phyloP scores from a whole-genome alignment of 2,888 invertebrate genomes.

The Oscheius myriophilus region DNA sequence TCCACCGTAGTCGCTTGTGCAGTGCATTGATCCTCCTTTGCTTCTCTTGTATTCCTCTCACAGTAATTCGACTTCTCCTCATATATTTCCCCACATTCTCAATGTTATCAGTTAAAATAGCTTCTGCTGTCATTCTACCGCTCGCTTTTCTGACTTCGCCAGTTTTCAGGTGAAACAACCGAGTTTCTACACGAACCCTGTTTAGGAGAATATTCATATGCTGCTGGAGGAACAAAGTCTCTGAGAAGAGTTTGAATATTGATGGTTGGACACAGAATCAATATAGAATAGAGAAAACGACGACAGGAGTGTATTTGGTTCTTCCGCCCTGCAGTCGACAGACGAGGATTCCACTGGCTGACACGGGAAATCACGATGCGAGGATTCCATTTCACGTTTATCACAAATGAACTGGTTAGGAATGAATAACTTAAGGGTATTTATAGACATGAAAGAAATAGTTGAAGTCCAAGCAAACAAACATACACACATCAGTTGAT shows the following conservation, averaged over 20 bases:
- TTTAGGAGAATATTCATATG: background rate
- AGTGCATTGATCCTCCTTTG: background rate
- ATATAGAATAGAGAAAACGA: constrained; percentile 14
- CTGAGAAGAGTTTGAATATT: background rate
- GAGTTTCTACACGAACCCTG: background rate
- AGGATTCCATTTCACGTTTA: too few relatives aligned
- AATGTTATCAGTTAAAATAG: background rate
- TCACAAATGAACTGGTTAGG: too few relatives aligned
- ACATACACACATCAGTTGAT: too few relatives aligned
- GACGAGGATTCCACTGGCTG: constrained; percentile 12
- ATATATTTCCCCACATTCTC: background rate
- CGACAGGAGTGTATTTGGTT: constrained; percentile 5
- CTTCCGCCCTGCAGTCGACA: constrained; percentile 7
- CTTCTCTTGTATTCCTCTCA: background rate
- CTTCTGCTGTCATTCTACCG: constrained; percentile 2
- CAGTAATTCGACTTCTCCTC: background rate
- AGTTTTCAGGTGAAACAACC: constrained; percentile 9
- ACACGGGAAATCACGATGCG: too few relatives aligned
- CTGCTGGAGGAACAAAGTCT: background rate
- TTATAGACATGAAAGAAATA: too few relatives aligned
- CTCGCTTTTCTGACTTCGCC: background rate
- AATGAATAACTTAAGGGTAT: too few relatives aligned
- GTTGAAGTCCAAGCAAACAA: too few relatives aligned
- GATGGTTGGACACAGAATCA: constrained; percentile 22
- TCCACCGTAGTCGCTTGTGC: background rate